These are phyloP conservation scores for Phaedon cochleariae DNA, from an alignment of 2,888 invertebrate species.

Conservation along the genomic window DNA sequence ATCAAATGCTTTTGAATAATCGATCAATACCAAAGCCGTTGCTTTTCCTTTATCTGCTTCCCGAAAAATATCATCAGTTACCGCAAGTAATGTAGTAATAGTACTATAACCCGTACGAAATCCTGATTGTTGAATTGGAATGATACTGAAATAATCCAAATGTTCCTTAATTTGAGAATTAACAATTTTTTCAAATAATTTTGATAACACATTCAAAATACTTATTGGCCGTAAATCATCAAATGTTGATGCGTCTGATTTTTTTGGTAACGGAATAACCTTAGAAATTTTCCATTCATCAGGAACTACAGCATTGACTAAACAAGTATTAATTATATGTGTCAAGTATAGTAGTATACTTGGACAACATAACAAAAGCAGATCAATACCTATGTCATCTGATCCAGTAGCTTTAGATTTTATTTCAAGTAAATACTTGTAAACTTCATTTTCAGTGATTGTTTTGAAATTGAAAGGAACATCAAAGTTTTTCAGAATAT, in stretches of 20 bases:
- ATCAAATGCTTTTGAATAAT: background rate
- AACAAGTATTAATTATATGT: constrained; percentile 3
- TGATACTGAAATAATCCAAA: background rate
- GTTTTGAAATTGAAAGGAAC: background rate
- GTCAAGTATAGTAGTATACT: background rate
- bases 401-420: background rate
- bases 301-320: background rate
- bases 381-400: background rate
- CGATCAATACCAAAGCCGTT: background rate
- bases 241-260: background rate
- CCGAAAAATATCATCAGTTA: background rate
- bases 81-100: background rate
- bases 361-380: background rate
- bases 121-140: background rate
- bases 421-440: constrained; percentile 1
- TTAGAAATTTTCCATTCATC: no score
- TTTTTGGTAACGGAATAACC: no score
- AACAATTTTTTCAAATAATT: background rate
- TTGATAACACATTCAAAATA: background rate
- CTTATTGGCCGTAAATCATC: constrained; percentile 1
- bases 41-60: background rate
- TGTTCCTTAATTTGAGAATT: no score
- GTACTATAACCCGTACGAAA: background rate
- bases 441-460: background rate
- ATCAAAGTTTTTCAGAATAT: no score